phyloP scores from a whole-genome alignment of 1,140 invertebrate species.

The Diabrotica undecimpunctata region DNA sequence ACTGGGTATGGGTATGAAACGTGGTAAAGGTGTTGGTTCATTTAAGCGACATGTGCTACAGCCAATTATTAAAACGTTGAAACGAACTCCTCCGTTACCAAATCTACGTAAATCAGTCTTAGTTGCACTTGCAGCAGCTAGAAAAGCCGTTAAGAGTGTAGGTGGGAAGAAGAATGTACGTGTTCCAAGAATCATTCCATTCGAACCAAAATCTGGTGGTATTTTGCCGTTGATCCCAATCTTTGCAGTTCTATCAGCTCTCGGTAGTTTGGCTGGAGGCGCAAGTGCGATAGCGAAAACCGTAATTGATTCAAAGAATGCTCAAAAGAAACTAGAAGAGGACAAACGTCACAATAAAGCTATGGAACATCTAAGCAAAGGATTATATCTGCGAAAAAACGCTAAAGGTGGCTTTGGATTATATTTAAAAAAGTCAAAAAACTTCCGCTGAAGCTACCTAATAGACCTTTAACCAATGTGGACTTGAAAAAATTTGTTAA shows the following conservation, averaged over 20 bases:
- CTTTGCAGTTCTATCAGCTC: conserved; percentile 34
- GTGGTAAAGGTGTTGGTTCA: too few relatives aligned
- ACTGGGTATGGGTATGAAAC: too few relatives aligned
- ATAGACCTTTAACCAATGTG: conserved; percentile 27
- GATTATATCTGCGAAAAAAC: too few relatives aligned
- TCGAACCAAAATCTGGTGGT: conserved; percentile 40
- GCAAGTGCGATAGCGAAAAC: conserved; percentile 34
- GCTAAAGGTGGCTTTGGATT: too few relatives aligned
- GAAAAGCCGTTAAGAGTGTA: conserved; percentile 22
- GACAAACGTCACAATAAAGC: background rate
- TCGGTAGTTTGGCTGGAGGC: conserved; percentile 36
- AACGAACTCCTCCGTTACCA: too few relatives aligned
- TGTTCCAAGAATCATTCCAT: conserved; percentile 36
- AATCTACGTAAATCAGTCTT: too few relatives aligned
- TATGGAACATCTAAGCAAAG: too few relatives aligned
- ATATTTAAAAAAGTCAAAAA: conserved; percentile 3
- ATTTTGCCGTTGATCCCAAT: conserved; percentile 44
- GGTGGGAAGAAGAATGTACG: conserved; percentile 20
- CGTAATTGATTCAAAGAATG: conserved; percentile 25
- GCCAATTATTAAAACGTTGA: too few relatives aligned
- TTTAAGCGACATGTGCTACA: too few relatives aligned
- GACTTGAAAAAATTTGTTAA: conserved; percentile 32
- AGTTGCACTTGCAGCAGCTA: conserved; percentile 6
- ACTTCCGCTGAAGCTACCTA: conserved; percentile 33
- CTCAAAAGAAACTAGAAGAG: conserved; percentile 37